phyloP scores from a whole-genome alignment of 2,113 vertebrate genomes.

The Tupaia chinensis region DNA sequence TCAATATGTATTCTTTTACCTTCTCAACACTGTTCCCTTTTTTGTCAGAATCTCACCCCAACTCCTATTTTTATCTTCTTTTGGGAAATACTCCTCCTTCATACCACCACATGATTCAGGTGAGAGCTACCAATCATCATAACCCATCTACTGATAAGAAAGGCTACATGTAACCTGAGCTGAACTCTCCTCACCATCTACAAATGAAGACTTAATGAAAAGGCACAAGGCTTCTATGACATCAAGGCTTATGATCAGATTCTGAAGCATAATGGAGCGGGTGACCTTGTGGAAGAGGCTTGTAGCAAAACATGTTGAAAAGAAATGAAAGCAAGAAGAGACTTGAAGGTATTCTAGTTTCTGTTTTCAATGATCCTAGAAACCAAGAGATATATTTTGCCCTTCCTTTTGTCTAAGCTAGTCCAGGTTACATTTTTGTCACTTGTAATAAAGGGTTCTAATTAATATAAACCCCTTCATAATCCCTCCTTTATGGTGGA shows the following conservation, averaged over 20 bases:
- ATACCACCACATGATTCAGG: neutral
- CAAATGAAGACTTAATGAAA: neutral
- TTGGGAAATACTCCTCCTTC: neutral
- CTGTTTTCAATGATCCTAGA: neutral
- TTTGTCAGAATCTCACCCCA: neutral
- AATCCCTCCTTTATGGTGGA: neutral
- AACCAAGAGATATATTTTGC: neutral
- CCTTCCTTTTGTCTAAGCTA: neutral
- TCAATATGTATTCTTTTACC: neutral
- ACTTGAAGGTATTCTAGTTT: neutral
- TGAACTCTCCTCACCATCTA: neutral
- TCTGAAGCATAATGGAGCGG: neutral
- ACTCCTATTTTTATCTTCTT: neutral
- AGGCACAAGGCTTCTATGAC: neutral
- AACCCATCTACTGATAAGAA: neutral
- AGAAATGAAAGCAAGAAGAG: neutral
- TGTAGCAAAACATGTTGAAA: neutral
- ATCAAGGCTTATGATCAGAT: neutral
- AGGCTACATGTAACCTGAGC: neutral
- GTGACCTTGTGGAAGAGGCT: neutral
- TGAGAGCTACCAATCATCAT: neutral
- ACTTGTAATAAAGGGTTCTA: neutral
- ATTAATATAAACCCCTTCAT: neutral
- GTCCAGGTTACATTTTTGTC: slow-evolving; percentile 1
- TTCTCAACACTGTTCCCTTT: neutral